Evolutionary conservation across 64 coral and sea anemone species (phyloP), one percentile per base, ranked within the genome.

Genomic region (Cladopsammia gracilis): DNA sequence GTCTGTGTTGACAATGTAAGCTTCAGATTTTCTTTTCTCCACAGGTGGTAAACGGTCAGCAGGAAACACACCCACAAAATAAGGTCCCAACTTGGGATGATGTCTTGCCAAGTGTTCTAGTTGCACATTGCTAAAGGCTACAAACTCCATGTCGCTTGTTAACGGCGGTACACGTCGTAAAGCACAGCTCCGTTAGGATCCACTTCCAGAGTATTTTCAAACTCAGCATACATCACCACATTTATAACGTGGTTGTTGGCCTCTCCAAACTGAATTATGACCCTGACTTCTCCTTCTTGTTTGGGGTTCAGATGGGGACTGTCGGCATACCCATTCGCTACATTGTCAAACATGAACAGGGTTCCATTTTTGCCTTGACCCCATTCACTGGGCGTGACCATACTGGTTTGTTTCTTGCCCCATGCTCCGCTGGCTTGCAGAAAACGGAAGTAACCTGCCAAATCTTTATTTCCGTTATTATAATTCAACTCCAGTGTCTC

Each of bases 261-360:
- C 2, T 11, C 54, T 1, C 54, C 57, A 26, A 76, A 62, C 8
- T 5, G 10, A 62, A 88, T 46, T 22, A 64, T 2, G 2, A 88
- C 2, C 1, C 57, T 19, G 0, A 88, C 71, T 0, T 75, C 54
- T 16, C 71, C 71, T 62, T 11, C 4, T 11, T 76, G 86, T 56
- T 62, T 62, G 53, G 71, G 71, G 57, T 73, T 73, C 19, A n/a
- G 47, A 11, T 66, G 52, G 47, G 64, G 58, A 2, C 62, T 48
- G 18, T 90, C 93, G 25, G 77, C 87, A 18, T 53, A 52, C 44
- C 86, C 70, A 23, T 65, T 89, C 64, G 66, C 62, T 0, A 82
- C 86, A 12, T 89, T 94, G 86, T 89, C 43, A 23, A 89, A 94
- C 58, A 94, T 68, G 34, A 85, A 89, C 16, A 94, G 78, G 8